These are phyloP conservation scores for Porites lobata DNA, from an alignment of 92 coral and sea anemone genomes.

Conservation along the genomic window DNA sequence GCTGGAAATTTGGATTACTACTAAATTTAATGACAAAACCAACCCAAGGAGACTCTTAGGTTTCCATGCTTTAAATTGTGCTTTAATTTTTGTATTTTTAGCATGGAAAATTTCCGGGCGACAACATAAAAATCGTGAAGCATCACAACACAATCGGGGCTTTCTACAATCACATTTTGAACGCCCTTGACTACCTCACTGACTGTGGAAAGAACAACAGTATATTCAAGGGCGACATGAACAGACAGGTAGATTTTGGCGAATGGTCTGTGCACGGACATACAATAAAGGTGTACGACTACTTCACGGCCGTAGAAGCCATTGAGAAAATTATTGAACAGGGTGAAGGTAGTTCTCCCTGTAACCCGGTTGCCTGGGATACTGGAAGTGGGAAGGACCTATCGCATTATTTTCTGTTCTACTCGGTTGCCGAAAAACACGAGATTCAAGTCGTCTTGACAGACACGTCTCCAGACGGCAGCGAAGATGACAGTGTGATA, in stretches of 20 bases:
- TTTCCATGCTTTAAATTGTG: too few species aligned
- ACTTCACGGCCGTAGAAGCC: constrained; percentile 73
- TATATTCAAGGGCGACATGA: constrained; percentile 70
- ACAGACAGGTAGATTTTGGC: constrained; percentile 38
- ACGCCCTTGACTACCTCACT: constrained; percentile 63
- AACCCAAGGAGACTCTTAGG: too few species aligned
- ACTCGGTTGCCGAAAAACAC: constrained; percentile 73
- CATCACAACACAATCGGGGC: constrained; percentile 79
- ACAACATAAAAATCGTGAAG: neutral
- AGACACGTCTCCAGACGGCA: neutral
- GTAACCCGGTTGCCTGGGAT: constrained; percentile 78
- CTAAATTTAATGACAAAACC: too few species aligned
- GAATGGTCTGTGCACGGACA: constrained; percentile 50
- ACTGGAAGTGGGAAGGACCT: constrained; percentile 53
- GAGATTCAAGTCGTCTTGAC: constrained; percentile 49
- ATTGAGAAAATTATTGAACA: constrained; percentile 70
- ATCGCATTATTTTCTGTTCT: constrained; percentile 81
- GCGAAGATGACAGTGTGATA: neutral
- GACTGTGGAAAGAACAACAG: constrained; percentile 70
- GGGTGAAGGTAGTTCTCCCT: constrained; percentile 87
- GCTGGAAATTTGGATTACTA: too few species aligned
- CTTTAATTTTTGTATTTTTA: neutral
- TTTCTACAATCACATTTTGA: constrained; percentile 71
- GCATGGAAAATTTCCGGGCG: constrained; percentile 15
- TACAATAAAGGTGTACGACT: constrained; percentile 63